phyloP scores from a whole-genome alignment of 2,113 vertebrate genomes.

The Thamnophis sirtalis region DNA sequence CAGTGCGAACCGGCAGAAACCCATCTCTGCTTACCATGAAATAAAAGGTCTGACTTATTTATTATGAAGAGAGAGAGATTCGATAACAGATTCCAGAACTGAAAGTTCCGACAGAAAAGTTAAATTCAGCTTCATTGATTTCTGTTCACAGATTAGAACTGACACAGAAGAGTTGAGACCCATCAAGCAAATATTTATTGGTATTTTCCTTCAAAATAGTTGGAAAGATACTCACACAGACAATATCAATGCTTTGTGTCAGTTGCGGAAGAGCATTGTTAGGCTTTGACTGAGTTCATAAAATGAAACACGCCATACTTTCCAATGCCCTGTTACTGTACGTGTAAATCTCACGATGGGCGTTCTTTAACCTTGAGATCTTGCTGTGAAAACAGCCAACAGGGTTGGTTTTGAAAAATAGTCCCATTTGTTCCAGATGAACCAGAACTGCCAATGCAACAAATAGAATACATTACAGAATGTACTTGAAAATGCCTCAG shows the following conservation, averaged over 20 bases:
- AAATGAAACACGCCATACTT: background rate
- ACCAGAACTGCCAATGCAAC: background rate
- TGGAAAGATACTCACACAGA: background rate
- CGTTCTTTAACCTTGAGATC: background rate
- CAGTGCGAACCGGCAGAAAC: too few relatives aligned
- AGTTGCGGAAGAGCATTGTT: background rate
- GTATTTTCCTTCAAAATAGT: background rate
- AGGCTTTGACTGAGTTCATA: background rate
- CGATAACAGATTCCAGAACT: background rate
- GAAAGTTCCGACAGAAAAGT: background rate
- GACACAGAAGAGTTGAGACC: background rate
- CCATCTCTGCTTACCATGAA: background rate
- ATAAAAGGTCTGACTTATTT: background rate
- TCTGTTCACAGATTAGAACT: background rate
- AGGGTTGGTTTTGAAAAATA: background rate
- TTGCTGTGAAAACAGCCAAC: background rate
- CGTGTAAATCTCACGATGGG: background rate
- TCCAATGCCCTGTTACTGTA: background rate
- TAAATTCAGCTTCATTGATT: background rate
- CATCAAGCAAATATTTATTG: background rate
- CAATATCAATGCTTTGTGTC: background rate
- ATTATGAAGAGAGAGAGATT: background rate
- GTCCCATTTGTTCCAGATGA: background rate
- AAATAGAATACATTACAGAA: constrained; percentile 11
- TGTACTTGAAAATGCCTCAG: background rate